phyloP scores from a whole-genome alignment of 1,140 invertebrate species.

The Drosophila prosaltans region DNA sequence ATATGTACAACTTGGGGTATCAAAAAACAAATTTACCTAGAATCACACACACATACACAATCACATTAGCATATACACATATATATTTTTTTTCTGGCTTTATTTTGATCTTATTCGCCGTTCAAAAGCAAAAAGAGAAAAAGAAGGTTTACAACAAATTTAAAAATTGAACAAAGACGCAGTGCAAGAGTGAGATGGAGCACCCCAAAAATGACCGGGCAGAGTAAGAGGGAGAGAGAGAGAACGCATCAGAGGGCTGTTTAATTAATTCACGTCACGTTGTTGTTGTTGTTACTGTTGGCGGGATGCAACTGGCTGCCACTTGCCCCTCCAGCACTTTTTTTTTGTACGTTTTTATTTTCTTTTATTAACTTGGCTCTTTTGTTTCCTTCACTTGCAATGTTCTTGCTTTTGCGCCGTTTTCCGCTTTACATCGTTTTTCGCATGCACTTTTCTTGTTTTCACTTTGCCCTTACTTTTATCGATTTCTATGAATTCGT shows the following conservation, averaged over 20 bases:
- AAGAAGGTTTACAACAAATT: neutral
- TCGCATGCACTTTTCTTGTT: slow-evolving; percentile 74
- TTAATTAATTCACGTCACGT: slow-evolving; percentile 76
- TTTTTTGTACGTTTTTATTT: slow-evolving; percentile 32
- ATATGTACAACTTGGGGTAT: slow-evolving; percentile 10
- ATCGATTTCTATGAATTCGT: slow-evolving; percentile 6
- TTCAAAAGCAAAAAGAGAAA: slow-evolving; percentile 14
- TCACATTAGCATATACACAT: slow-evolving; percentile 13
- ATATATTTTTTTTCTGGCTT: slow-evolving; percentile 57
- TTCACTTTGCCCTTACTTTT: slow-evolving; percentile 62
- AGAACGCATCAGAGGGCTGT: slow-evolving; percentile 44
- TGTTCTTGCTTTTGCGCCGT: slow-evolving; percentile 17
- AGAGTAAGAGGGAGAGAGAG: neutral
- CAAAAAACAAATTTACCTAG: slow-evolving; percentile 53
- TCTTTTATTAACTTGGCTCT: slow-evolving; percentile 25
- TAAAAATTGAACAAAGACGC: slow-evolving; percentile 37
- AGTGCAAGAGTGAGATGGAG: slow-evolving; percentile 18
- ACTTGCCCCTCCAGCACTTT: neutral
- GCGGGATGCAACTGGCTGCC: slow-evolving; percentile 6
- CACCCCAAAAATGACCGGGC: neutral
- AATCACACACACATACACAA: slow-evolving; percentile 49
- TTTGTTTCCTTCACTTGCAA: slow-evolving; percentile 41
- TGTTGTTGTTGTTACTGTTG: slow-evolving; percentile 22
- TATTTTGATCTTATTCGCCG: slow-evolving; percentile 77
- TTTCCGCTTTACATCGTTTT: slow-evolving; percentile 24